Evolutionary conservation across 2,113 vertebrate species (phyloP).

Genomic region (Oxyura jamaicensis): DNA sequence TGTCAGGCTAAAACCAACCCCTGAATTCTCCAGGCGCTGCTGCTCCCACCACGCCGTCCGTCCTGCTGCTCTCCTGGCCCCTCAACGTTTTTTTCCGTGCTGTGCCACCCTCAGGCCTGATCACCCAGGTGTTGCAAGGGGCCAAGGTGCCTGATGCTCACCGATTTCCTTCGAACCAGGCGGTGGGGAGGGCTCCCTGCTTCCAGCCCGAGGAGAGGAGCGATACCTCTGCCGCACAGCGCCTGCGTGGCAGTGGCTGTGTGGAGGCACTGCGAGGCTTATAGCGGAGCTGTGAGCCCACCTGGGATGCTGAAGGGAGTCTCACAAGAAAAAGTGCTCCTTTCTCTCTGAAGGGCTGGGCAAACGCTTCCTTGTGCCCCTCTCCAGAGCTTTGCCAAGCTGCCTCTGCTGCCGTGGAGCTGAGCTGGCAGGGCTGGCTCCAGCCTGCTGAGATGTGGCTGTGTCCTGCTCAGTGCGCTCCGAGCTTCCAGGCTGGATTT

Average conservation of each 20-base stretch:
- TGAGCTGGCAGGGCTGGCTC: no score
- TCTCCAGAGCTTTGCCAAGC: no score
- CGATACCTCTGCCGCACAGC: neutral
- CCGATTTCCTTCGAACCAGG: neutral
- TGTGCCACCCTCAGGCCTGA: neutral
- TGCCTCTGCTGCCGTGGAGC: no score
- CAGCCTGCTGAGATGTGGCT: no score
- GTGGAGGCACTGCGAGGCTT: neutral
- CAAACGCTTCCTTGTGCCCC: no score
- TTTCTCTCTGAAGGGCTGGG: no score
- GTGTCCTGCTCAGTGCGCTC: no score
- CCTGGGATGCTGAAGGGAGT: no score
- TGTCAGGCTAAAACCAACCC: neutral
- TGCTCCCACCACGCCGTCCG: no score
- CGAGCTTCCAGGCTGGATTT: neutral
- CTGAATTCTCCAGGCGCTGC: neutral
- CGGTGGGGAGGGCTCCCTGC: neutral
- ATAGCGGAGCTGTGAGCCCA: neutral
- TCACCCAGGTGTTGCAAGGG: accelerated
- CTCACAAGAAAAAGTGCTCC: no score
- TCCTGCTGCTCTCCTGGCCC: neutral
- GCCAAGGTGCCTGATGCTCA: neutral
- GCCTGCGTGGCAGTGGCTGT: no score
- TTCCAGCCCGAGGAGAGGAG: neutral
- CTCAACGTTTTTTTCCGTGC: neutral